Percentiles rank a stretch among this genome's conserved stretches.
Conservation (phyloP, 2,888 invertebrate genomes). For the Myathropa florea region DNA sequence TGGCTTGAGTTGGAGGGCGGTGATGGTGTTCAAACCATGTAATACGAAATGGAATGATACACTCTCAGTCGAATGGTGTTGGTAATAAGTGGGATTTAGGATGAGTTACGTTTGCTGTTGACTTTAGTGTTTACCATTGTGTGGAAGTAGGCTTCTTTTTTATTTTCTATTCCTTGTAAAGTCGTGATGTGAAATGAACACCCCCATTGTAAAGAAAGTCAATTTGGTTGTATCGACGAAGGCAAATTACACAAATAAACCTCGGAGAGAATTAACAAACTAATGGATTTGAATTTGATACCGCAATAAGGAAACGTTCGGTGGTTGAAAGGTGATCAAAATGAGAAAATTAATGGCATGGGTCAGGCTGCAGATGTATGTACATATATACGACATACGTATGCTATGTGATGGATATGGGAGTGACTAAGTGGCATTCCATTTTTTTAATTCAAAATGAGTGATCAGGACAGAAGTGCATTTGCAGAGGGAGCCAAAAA, state of each 20-base stretch:
- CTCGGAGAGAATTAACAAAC: slow-evolving; percentile 50
- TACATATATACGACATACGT: too few species aligned
- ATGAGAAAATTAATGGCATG: slow-evolving; percentile 11
- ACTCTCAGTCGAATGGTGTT: slow-evolving; percentile 36
- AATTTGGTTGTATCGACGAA: slow-evolving; percentile 58
- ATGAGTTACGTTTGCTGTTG: slow-evolving; percentile 56
- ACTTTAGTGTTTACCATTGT: slow-evolving; percentile 54
- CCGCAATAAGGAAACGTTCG: slow-evolving; percentile 48
- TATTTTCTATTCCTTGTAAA: slow-evolving; percentile 34
- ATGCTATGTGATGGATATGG: slow-evolving; percentile 31
- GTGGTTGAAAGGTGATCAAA: slow-evolving; percentile 40
- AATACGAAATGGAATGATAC: slow-evolving; percentile 41
- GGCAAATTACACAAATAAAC: slow-evolving; percentile 64
- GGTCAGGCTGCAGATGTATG: background rate
- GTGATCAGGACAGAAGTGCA: background rate
- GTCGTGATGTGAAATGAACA: slow-evolving; percentile 66
- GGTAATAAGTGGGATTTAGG: slow-evolving; percentile 64
- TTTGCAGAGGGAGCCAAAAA: background rate
- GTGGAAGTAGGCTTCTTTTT: slow-evolving; percentile 5
- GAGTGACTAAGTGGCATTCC: slow-evolving; percentile 44
- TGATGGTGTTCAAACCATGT: slow-evolving; percentile 6
- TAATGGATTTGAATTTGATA: slow-evolving; percentile 65
- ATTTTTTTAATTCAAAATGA: background rate
- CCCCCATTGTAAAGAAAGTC: slow-evolving; percentile 60
- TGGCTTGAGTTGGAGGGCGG: background rate